A percentile compares a stretch with the other conserved stretches of the same genome.
These are phyloP conservation scores for Rotaria socialis DNA, from an alignment of 2,888 invertebrate genomes.

Conservation along the genomic window DNA sequence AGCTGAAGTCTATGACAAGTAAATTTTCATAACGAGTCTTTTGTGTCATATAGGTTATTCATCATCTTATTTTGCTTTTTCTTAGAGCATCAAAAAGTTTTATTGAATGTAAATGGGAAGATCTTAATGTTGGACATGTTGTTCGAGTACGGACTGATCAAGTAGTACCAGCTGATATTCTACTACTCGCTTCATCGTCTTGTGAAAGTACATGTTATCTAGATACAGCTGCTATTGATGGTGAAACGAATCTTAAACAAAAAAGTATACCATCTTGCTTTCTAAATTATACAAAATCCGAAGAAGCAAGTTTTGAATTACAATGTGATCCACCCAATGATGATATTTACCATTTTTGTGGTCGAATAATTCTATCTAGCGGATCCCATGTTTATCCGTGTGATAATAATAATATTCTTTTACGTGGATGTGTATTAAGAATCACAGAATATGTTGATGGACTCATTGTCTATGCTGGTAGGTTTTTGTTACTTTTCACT, in stretches of 20 bases:
- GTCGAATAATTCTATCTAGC: constrained; percentile 61
- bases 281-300: constrained; percentile 63
- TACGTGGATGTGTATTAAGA: constrained; percentile 86
- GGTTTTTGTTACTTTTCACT: too few relatives aligned
- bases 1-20: constrained; percentile 83
- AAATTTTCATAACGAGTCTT: too few relatives aligned
- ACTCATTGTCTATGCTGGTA: constrained; percentile 80
- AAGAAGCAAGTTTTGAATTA: constrained; percentile 65
- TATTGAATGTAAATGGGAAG: constrained; percentile 30
- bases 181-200: constrained; percentile 81
- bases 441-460: constrained; percentile 95
- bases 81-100: constrained; percentile 49
- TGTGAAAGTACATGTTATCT: constrained; percentile 82
- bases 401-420: constrained; percentile 77
- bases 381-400: constrained; percentile 44
- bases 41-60: too few relatives aligned
- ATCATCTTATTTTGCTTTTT: too few relatives aligned
- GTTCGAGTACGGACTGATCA: constrained; percentile 93
- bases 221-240: constrained; percentile 91
- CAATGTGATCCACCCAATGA: constrained; percentile 91
- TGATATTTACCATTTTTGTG: constrained; percentile 88
- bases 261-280: constrained; percentile 25
- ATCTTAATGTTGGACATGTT: constrained; percentile 73
- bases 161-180: constrained; percentile 87
- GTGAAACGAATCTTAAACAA: constrained; percentile 69